A percentile compares a stretch with the other conserved stretches of the same genome.
phyloP scores from a whole-genome alignment of 2,888 invertebrate genomes.

The Dryobota labecula region DNA sequence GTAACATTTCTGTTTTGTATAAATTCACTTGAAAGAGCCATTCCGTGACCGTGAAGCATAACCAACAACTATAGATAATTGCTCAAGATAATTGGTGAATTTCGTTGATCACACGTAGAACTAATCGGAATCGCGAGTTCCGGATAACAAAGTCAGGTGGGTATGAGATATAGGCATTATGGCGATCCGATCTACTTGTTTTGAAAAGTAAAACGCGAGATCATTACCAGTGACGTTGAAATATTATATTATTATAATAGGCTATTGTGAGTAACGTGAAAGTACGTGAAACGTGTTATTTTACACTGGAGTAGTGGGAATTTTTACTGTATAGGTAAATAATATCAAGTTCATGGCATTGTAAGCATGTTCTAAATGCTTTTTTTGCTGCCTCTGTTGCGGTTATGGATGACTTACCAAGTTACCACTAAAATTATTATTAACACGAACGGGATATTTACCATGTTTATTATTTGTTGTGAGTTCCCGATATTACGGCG shows the following conservation, averaged over 20 bases:
- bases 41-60: constrained; percentile 83
- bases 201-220: constrained; percentile 75
- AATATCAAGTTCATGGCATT: constrained; percentile 15
- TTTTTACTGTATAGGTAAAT: constrained; percentile 7
- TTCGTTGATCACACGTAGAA: constrained; percentile 80
- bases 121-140: constrained; percentile 81
- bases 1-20: constrained; percentile 45
- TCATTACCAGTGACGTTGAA: constrained; percentile 64
- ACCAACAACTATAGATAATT: constrained; percentile 78
- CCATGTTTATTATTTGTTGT: too few species aligned
- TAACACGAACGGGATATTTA: too few species aligned
- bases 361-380: background rate
- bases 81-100: constrained; percentile 79
- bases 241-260: constrained; percentile 19
- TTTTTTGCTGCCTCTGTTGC: background rate
- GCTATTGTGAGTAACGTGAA: constrained; percentile 31
- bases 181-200: constrained; percentile 82
- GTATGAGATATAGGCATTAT: constrained; percentile 46
- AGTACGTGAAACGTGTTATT: constrained; percentile 27
- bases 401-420: background rate
- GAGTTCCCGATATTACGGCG: too few species aligned
- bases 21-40: constrained; percentile 60
- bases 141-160: constrained; percentile 78
- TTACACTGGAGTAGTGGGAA: constrained; percentile 33
- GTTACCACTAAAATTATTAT: constrained; percentile 14